Evolutionary conservation across 2,888 invertebrate genomes (phyloP), one percentile per base, ranked within the genome.

Genomic region (Glyphotaelius pellucidus): DNA sequence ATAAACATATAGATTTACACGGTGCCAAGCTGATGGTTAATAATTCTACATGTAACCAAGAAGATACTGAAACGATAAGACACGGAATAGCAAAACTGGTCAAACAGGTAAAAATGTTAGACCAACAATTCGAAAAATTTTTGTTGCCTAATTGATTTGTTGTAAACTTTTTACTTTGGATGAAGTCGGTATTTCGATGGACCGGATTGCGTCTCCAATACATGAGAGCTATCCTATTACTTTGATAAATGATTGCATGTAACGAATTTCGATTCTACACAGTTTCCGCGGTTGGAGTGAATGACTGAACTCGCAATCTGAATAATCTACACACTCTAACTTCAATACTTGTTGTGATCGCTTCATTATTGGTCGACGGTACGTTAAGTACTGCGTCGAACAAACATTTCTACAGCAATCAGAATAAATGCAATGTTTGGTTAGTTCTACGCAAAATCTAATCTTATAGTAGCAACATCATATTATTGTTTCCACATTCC

Each of bases 201-300:
- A 9, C 35, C 83, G 35, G 25, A 42, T 42, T n/a, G 38, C 47
- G 42, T 25, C 47, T 38, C 47, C 42, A 86, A 86, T 42, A 86
- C 86, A 42, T 42, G 86, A 35, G 91, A 91, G 80, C 91, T 92
- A 84, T 91, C 89, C 89, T 88, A 91, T 91, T 92, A 92, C 91
- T 91, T 91, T 92, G 92, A 91, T 92, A 88, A 92, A 91, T 92
- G 92, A 92, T 92, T 90, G 90, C 90, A 83, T 90, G 90, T 90
- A 90, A 90, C 90, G 90, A 90, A 90, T 90, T 90, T 90, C 52
- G 90, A 90, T 90, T 83, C 31, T 90, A 83, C 90, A 90, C 90
- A 90, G 83, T 90, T 90, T 90, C 90, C 90, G 81, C 42, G 83
- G 80, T 80, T 83, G 52, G 52, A 52, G 38, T 42, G 90, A 90